phyloP scores from a whole-genome alignment of 92 coral and sea anemone species.

The Porites lobata region DNA sequence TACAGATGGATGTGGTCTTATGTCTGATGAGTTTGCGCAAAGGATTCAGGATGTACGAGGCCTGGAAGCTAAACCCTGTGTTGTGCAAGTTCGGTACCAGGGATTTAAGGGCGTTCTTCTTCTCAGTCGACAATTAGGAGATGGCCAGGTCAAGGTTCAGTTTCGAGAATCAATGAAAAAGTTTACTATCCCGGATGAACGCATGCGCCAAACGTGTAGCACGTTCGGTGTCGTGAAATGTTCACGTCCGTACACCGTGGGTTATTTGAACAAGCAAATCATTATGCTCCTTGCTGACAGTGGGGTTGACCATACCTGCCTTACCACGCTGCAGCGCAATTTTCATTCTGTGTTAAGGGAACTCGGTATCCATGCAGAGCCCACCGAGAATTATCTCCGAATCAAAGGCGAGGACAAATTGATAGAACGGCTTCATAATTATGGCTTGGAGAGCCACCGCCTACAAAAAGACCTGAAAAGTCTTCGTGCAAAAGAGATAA shows the following conservation, averaged over 20 bases:
- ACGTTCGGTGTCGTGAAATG: constrained; percentile 93
- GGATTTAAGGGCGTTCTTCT: constrained; percentile 92
- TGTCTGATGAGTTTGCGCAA: constrained; percentile 84
- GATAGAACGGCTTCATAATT: constrained; percentile 57
- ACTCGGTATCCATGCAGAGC: constrained; percentile 60
- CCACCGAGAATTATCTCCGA: constrained; percentile 78
- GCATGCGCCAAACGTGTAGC: constrained; percentile 68
- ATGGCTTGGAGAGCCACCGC: constrained; percentile 49
- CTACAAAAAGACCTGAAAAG: constrained; percentile 60
- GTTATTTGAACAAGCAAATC: constrained; percentile 91
- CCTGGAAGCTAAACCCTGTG: constrained; percentile 76
- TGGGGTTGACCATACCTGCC: constrained; percentile 86
- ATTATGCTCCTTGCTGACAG: constrained; percentile 93
- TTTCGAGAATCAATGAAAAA: constrained; percentile 95
- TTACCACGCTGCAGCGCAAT: constrained; percentile 80
- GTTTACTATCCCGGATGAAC: constrained; percentile 81
- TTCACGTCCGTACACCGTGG: constrained; percentile 91
- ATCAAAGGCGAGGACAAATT: constrained; percentile 69
- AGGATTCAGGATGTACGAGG: constrained; percentile 70
- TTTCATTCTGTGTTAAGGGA: constrained; percentile 76
- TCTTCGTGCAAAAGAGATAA: constrained; percentile 64
- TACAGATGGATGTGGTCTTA: constrained; percentile 93
- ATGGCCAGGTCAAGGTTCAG: constrained; percentile 64
- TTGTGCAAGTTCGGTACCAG: constrained; percentile 84
- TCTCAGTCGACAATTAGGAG: constrained; percentile 66